Conservation (phyloP, 2,888 invertebrate genomes). For the Calliopum simillimum region DNA sequence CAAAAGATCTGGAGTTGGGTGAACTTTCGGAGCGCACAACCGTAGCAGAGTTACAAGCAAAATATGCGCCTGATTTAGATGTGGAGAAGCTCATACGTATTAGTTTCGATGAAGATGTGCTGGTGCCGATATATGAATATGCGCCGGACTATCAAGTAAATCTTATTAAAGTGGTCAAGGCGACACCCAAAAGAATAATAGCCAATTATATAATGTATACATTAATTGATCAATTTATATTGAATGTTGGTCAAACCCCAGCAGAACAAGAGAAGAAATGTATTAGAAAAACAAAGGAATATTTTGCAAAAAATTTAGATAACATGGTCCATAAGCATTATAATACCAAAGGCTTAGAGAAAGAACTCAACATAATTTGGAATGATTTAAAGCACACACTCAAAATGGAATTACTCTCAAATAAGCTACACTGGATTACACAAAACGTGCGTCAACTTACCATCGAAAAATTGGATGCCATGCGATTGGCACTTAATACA, state of each 20-base stretch:
- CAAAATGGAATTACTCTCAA: not conserved
- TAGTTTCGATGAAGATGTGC: conserved; percentile 36
- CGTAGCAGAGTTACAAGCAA: conserved; percentile 17
- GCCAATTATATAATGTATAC: conserved; percentile 45
- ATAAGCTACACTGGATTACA: conserved; percentile 46
- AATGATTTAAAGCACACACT: not conserved
- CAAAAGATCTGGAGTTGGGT: not conserved
- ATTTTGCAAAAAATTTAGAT: conserved; percentile 40
- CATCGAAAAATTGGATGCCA: conserved; percentile 46
- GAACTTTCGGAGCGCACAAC: conserved; percentile 10
- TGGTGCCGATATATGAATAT: conserved; percentile 33
- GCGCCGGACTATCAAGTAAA: conserved; percentile 36
- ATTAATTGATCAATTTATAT: conserved; percentile 27
- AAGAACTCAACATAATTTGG: conserved; percentile 5
- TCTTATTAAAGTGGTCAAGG: conserved; percentile 32
- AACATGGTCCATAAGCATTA: conserved; percentile 36
- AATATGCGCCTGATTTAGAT: conserved; percentile 33
- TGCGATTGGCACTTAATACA: conserved; percentile 45
- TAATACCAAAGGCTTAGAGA: not conserved
- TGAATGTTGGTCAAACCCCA: conserved; percentile 28
- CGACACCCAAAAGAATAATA: conserved; percentile 27
- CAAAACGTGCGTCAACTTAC: conserved; percentile 41
- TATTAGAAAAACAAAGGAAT: conserved; percentile 28
- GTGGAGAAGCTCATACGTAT: conserved; percentile 39
- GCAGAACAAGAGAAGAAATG: conserved; percentile 34